Percentiles rank a stretch among this genome's conserved stretches.
phyloP scores from a whole-genome alignment of 1,140 invertebrate species.

The Acromyrmex charruanus region DNA sequence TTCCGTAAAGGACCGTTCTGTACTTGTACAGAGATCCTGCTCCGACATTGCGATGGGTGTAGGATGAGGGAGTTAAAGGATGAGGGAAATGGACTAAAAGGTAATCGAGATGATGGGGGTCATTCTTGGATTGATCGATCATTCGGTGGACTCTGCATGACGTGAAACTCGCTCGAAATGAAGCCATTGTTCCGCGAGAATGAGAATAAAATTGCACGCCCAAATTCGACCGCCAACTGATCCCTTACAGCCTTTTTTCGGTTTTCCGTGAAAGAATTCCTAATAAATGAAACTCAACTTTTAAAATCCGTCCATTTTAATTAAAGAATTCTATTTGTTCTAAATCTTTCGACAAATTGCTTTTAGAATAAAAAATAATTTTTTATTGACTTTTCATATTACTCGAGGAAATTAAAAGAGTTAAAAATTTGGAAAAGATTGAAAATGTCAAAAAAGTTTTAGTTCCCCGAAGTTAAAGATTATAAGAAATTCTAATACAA shows the following conservation, averaged over 20 bases:
- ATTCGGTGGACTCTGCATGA: constrained; percentile 27
- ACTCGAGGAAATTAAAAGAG: background rate
- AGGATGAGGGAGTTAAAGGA: background rate
- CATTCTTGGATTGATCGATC: constrained; percentile 50
- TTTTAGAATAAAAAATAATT: constrained; percentile 37
- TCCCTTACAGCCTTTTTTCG: constrained; percentile 29
- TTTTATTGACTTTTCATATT: background rate
- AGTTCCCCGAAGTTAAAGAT: background rate
- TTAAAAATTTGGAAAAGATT: background rate
- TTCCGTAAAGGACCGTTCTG: background rate
- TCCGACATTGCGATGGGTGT: background rate
- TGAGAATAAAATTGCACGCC: constrained; percentile 28
- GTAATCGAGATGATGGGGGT: constrained; percentile 44
- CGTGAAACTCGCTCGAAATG: constrained; percentile 24
- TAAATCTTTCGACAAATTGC: constrained; percentile 41
- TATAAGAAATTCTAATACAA: no score
- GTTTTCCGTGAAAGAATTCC: constrained; percentile 24
- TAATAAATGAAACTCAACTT: constrained; percentile 36
- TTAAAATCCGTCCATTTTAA: constrained; percentile 48
- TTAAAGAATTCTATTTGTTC: constrained; percentile 44
- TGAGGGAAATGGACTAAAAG: constrained; percentile 30
- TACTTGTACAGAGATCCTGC: background rate
- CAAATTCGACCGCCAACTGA: constrained; percentile 26
- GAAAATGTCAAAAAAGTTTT: background rate
- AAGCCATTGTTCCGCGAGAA: constrained; percentile 41